phyloP scores from a whole-genome alignment of 1,140 invertebrate genomes.

The Papilio polyxenes region DNA sequence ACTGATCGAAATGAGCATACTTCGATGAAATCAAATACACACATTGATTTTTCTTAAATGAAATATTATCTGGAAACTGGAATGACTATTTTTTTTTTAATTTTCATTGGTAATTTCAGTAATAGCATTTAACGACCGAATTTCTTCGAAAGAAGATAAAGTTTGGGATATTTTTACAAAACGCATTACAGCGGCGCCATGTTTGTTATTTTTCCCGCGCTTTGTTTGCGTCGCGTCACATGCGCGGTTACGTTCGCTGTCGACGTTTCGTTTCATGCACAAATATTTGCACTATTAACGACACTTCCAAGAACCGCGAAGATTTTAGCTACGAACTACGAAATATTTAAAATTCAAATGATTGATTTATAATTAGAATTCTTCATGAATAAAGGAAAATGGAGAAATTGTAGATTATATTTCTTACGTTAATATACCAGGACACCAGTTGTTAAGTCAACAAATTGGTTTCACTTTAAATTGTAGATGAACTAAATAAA shows the following conservation, averaged over 20 bases:
- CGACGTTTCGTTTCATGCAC: conserved; percentile 8
- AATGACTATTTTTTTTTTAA: neutral
- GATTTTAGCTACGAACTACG: neutral
- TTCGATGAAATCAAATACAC: too few species aligned
- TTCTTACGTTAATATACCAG: too few species aligned
- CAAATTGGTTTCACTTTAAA: neutral
- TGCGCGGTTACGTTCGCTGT: neutral
- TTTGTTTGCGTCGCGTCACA: conserved; percentile 21
- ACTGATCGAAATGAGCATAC: too few species aligned
- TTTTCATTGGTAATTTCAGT: neutral
- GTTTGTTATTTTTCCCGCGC: conserved; percentile 24
- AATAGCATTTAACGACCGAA: neutral
- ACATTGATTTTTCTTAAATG: neutral
- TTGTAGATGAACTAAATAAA: too few species aligned
- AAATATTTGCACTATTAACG: conserved; percentile 16
- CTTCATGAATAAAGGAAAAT: neutral
- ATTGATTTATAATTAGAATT: neutral
- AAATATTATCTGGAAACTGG: neutral
- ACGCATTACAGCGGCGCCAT: conserved; percentile 2
- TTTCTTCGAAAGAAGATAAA: conserved; percentile 15
- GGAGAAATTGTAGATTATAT: neutral
- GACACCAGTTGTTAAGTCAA: neutral
- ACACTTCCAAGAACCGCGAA: neutral
- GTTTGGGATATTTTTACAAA: neutral
- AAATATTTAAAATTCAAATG: neutral